Evolutionary conservation across 2,888 invertebrate genomes (phyloP), one percentile per base, ranked within the genome.

Genomic region (Epirrhoe alternata): DNA sequence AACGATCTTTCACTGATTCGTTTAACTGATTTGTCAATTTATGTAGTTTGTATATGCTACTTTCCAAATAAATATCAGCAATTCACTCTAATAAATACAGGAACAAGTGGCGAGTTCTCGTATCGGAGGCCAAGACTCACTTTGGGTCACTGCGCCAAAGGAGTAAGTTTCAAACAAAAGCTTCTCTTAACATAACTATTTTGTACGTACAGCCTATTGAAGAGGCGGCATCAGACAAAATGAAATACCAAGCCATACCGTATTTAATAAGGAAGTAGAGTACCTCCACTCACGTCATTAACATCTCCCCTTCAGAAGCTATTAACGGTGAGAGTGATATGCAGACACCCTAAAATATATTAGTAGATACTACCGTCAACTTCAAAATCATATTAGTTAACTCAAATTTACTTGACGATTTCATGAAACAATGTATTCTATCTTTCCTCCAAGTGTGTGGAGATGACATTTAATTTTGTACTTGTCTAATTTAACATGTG

Each of bases 241-340:
- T 69, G 65, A 70, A 70, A 69, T 71, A 70, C 66, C 71, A 66
- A 51, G 64, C 61, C 61, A 64, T 70, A 65, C 66, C 61, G 63
- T 65, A 67, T 69, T 69, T 76, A 79, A 74, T 72, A 74, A 75
- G 69, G 69, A 63, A 72, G 67, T 72, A 73, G 71, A 77, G 64
- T 69, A 51, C 64, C 69, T 66, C 68, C 77, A 74, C 81, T 80
- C 76, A 74, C 73, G 75, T 78, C 76, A 81, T 81, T 81, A 80
- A 64, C 73, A 75, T 74, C 64, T 38, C 68, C 68, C 66, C 70
- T 69, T 64, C 68, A 69, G 69, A 69, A 67, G 64, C 71, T 59
- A 73, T 73, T 73, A 73, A 58, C 67, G 62, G 33, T 30, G 59
- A 61, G 61, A 61, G 67, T 66, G 72, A 60, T 69, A 68, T 64